Evolutionary conservation across 1,140 invertebrate genomes (phyloP), one percentile per base, ranked within the genome.

Genomic region (Caerostris extrusa): DNA sequence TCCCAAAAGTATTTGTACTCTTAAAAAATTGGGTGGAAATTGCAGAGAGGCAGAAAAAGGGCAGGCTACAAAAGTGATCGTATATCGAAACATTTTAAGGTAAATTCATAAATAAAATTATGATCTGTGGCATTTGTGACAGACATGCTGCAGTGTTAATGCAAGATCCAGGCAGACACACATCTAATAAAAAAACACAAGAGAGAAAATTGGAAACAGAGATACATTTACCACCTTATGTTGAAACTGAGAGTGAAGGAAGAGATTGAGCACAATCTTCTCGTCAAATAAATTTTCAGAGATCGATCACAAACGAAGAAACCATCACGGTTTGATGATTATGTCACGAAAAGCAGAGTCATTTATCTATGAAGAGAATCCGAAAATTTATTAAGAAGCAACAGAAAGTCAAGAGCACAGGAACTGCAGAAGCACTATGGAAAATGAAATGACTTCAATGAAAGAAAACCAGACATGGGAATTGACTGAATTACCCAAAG

Each of bases 241-340:
- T 10, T 83, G n/a, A 61, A 58, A 50, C 34, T 8, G 90, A 71
- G 0, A 34, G 34, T 34, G 34, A 56, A 10, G 71, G 90, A 61
- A 83, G 58, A 34, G 19, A 53, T 56, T 14, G 34, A 34, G 90
- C n/a, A 58, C 55, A 92, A 61, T 8, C 19, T 50, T 10, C 34
- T 12, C 3, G 5, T 17, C 17, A 34, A 0, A 82, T 3, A n/a
- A 0, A 83, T 8, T 34, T 19, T 83, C n/a, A 60, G 56, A 92
- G n/a, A 83, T 7, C 71, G 90, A 3, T 82, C 71, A 58, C n/a
- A 60, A 56, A 7, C 90, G 8, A n/a, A 61, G 19, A 83, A 53
- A 34, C 34, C 34, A 34, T 34, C 34, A 34, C 34, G 57, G 60
- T 85, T 92, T 92, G 71, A 92, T 6, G 77, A 92, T 56, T 64